phyloP scores from a whole-genome alignment of 2,113 vertebrate genomes.

The Panthera uncia region DNA sequence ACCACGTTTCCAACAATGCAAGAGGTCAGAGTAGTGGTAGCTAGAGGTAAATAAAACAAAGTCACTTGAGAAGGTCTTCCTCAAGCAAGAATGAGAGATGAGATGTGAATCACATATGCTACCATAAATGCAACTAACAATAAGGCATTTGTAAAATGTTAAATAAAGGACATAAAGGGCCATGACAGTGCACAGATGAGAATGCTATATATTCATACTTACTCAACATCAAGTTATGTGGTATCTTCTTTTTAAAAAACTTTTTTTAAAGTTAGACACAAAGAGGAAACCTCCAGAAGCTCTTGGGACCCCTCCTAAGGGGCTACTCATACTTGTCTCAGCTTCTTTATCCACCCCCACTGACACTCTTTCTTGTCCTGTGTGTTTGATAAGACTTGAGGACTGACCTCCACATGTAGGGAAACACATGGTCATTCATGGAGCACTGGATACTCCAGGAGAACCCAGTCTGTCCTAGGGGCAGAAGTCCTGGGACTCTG shows the following conservation, averaged over 20 bases:
- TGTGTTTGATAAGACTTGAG: neutral
- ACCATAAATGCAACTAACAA: neutral
- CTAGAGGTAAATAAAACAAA: neutral
- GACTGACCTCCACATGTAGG: neutral
- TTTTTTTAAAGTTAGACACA: neutral
- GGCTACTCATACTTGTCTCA: neutral
- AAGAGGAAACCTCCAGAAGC: neutral
- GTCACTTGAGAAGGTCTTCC: neutral
- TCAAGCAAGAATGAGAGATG: neutral
- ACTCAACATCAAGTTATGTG: neutral
- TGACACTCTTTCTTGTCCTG: neutral
- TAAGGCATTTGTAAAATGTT: neutral
- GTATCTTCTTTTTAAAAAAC: neutral
- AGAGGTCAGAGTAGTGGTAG: neutral
- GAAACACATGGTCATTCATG: no score
- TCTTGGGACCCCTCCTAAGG: neutral
- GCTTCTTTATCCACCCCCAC: neutral
- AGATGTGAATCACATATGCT: neutral
- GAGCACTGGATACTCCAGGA: rapidly evolving
- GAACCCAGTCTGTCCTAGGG: neutral
- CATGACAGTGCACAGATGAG: neutral
- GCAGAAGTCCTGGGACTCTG: slow-evolving; percentile 67
- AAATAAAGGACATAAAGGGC: neutral
- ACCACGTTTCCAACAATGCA: neutral
- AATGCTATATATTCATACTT: neutral